Conservation (phyloP, 2,797 vertebrate genomes). For the Myiotriccus ornatus region DNA sequence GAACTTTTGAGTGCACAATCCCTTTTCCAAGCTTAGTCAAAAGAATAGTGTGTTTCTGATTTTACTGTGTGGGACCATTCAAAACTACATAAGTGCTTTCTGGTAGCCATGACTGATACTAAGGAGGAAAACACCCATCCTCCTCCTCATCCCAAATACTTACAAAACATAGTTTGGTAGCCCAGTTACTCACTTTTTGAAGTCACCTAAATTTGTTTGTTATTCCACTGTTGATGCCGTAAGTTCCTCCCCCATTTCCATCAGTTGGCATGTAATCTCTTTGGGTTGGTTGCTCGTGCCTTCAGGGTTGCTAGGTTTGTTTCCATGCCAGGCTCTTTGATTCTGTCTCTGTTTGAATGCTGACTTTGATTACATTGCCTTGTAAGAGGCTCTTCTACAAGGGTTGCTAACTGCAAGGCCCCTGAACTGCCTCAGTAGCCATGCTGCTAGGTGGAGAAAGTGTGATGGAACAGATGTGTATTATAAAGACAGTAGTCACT, state of each 20-base stretch:
- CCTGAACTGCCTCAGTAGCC: neutral
- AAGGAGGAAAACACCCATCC: neutral
- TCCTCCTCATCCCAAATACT: neutral
- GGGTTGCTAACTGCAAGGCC: neutral
- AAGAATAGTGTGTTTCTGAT: neutral
- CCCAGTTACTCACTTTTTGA: neutral
- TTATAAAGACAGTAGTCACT: neutral
- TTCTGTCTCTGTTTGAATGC: constrained; percentile 8
- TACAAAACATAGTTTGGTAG: neutral
- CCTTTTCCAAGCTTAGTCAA: neutral
- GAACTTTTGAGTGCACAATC: neutral
- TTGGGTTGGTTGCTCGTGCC: constrained; percentile 13
- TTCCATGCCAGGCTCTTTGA: constrained; percentile 23
- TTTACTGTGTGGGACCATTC: neutral
- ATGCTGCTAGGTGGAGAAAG: neutral
- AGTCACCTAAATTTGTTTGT: neutral
- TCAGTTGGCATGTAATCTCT: neutral
- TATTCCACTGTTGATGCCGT: neutral
- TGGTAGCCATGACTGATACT: neutral
- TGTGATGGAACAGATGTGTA: neutral
- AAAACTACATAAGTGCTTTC: neutral
- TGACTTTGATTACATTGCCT: neutral
- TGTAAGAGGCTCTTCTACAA: neutral
- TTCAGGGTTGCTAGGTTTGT: constrained; percentile 16
- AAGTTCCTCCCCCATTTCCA: neutral